Evolutionary conservation across 2,888 invertebrate genomes (phyloP).

Genomic region (Hypomecis punctinalis): DNA sequence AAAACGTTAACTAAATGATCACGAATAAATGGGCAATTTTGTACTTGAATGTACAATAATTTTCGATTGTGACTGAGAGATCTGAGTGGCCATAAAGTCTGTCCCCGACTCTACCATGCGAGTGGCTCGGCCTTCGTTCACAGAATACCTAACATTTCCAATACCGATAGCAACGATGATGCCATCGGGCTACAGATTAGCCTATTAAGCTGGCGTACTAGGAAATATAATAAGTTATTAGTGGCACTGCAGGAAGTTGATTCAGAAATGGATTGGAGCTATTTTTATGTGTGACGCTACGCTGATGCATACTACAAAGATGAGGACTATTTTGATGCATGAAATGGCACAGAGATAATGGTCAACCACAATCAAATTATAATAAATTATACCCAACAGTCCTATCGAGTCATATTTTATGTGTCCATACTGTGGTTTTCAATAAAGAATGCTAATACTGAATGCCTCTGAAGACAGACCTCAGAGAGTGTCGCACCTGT

Average conservation of each 20-base stretch:
- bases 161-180: slow-evolving; percentile 1
- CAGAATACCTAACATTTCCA: neutral
- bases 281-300: slow-evolving; percentile 6
- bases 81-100: neutral
- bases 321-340: too few species aligned
- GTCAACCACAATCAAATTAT: too few species aligned
- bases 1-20: too few species aligned
- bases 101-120: neutral
- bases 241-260: slow-evolving; percentile 7
- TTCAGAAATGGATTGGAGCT: slow-evolving; percentile 7
- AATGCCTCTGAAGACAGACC: too few species aligned
- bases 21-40: too few species aligned
- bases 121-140: neutral
- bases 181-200: slow-evolving; percentile 1
- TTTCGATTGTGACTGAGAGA: neutral
- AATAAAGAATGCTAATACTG: too few species aligned
- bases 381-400: too few species aligned
- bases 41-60: too few species aligned
- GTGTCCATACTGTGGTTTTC: too few species aligned
- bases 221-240: neutral
- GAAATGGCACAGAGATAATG: too few species aligned
- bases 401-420: too few species aligned
- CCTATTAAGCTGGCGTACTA: neutral
- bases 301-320: neutral
- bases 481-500: too few species aligned